Conservation (phyloP, 2,888 invertebrate species). For the Spisula subtruncata region DNA sequence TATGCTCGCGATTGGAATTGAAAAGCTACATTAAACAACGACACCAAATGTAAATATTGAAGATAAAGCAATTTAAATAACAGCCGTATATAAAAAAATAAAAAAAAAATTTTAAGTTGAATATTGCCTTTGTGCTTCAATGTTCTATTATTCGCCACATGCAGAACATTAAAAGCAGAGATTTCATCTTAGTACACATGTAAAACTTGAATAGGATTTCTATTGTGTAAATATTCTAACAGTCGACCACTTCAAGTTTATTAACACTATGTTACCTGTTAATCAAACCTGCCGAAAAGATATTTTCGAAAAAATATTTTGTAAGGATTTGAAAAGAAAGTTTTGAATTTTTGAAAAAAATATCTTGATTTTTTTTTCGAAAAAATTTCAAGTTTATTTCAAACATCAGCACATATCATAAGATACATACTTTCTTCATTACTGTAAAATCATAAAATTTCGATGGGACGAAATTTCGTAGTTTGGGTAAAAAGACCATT, state of each 20-base stretch:
- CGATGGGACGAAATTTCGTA: no score
- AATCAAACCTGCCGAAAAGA: background rate
- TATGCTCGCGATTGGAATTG: constrained; percentile 18
- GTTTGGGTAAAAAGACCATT: no score
- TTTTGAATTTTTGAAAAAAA: no score
- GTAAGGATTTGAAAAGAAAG: no score
- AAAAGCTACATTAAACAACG: background rate
- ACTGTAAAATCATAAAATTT: no score
- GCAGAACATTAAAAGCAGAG: background rate
- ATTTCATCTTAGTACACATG: background rate
- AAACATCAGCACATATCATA: no score
- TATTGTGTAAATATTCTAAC: background rate
- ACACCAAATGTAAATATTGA: background rate
- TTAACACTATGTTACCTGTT: background rate
- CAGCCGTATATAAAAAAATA: background rate
- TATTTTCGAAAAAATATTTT: no score
- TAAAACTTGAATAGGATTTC: background rate
- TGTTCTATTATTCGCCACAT: constrained; percentile 2
- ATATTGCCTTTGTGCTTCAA: constrained; percentile 16
- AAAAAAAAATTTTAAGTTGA: constrained; percentile 10
- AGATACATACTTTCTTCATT: background rate
- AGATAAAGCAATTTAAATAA: constrained; percentile 44
- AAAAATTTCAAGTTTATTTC: background rate
- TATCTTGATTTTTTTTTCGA: background rate
- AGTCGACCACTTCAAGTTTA: background rate